phyloP scores from a whole-genome alignment of 2,888 invertebrate genomes.

The Philonicus albiceps region DNA sequence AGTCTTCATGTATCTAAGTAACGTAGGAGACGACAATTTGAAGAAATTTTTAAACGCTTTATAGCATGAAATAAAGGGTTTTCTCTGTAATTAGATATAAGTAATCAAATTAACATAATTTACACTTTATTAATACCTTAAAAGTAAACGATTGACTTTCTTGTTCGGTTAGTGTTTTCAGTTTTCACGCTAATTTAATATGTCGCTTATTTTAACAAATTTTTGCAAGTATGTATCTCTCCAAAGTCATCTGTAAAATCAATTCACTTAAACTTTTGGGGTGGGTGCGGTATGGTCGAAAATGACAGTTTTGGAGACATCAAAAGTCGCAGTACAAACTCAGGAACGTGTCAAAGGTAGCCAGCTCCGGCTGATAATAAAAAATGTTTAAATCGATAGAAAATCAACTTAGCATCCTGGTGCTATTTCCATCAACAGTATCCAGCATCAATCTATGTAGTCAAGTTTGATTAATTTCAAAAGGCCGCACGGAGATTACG shows the following conservation, averaged over 20 bases:
- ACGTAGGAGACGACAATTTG: no score
- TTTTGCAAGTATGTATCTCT: not conserved
- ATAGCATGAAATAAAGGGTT: no score
- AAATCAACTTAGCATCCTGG: not conserved
- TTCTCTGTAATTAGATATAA: not conserved
- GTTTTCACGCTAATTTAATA: not conserved
- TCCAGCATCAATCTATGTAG: not conserved
- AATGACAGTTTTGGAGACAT: not conserved
- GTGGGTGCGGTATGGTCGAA: not conserved
- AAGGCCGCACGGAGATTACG: not conserved
- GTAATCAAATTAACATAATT: no score
- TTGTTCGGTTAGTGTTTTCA: not conserved
- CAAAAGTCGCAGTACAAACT: not conserved
- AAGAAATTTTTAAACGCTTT: no score
- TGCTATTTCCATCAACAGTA: not conserved
- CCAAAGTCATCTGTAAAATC: not conserved
- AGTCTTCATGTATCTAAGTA: no score
- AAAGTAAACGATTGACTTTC: not conserved
- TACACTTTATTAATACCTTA: not conserved
- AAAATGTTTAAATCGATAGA: slow-evolving; percentile 13
- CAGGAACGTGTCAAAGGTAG: not conserved
- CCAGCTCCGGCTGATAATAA: not conserved
- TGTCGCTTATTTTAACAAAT: not conserved
- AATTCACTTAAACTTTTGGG: slow-evolving; percentile 10
- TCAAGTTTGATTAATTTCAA: slow-evolving; percentile 15